Evolutionary conservation across 2,113 vertebrate species (phyloP).

Genomic region (Pygoscelis adeliae): DNA sequence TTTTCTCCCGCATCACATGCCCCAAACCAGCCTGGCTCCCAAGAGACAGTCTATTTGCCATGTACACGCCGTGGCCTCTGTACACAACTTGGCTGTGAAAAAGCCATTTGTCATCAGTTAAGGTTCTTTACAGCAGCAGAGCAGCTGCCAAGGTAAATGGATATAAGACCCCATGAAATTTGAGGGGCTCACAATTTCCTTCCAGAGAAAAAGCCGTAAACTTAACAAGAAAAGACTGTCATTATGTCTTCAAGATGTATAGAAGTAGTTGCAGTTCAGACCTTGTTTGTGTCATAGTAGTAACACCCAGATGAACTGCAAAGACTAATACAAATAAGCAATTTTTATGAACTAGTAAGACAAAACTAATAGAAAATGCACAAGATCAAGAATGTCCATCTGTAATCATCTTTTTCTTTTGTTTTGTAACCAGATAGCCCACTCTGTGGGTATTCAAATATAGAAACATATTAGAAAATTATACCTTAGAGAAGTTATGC

Average conservation of each 20-base stretch:
- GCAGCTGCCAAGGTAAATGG: background rate
- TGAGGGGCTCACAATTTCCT: background rate
- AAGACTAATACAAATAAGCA: background rate
- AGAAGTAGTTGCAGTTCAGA: background rate
- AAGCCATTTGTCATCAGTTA: background rate
- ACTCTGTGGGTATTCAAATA: background rate
- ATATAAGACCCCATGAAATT: background rate
- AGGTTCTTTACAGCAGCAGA: background rate
- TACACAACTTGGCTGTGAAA: background rate
- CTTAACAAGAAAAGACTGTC: background rate
- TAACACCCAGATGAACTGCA: background rate
- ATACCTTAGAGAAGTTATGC: background rate
- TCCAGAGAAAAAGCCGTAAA: background rate
- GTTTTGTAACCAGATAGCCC: background rate
- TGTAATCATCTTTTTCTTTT: background rate
- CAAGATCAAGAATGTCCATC: background rate
- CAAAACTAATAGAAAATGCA: background rate
- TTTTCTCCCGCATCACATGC: background rate
- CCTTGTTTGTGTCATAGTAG: background rate
- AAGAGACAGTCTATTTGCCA: background rate
- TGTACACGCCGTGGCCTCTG: rapidly evolving
- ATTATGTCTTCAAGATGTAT: background rate
- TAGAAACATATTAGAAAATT: background rate
- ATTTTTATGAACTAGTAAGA: background rate
- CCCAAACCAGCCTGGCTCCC: background rate